A percentile compares a stretch with the other conserved stretches of the same genome.
These are phyloP conservation scores for Maniola hyperantus DNA, from an alignment of 2,888 invertebrate species.

Conservation along the genomic window DNA sequence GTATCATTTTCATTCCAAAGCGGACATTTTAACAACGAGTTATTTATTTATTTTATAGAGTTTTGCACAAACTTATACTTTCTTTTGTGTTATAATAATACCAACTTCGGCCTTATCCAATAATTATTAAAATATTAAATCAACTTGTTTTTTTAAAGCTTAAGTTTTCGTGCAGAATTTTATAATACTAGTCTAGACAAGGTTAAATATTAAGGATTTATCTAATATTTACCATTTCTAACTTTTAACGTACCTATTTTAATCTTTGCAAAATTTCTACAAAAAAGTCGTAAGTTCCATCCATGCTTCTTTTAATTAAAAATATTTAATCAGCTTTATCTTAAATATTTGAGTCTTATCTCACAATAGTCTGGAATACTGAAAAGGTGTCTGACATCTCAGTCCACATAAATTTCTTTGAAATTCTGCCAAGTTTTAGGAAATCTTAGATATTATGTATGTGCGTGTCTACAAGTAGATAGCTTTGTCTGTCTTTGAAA, in stretches of 20 bases:
- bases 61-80: background rate
- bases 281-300: background rate
- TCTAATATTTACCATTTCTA: background rate
- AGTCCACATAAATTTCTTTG: slow-evolving; percentile 8
- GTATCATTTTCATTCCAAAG: slow-evolving; percentile 1
- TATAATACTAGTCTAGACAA: background rate
- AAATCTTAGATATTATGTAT: background rate
- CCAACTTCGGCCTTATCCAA: no score
- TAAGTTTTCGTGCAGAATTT: background rate
- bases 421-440: slow-evolving; percentile 3
- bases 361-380: slow-evolving; percentile 8
- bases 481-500: no score
- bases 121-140: no score
- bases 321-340: background rate
- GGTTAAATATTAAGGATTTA: background rate
- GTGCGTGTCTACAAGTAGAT: background rate
- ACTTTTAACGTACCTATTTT: background rate
- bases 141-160: background rate
- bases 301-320: slow-evolving; percentile 7
- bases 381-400: slow-evolving; percentile 12
- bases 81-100: no score
- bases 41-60: background rate
- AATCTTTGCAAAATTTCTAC: background rate
- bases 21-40: background rate
- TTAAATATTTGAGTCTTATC: slow-evolving; percentile 7